Base-by-base conservation (phyloP, 2,797 vertebrate genomes). In the Sylvia borin region DNA sequence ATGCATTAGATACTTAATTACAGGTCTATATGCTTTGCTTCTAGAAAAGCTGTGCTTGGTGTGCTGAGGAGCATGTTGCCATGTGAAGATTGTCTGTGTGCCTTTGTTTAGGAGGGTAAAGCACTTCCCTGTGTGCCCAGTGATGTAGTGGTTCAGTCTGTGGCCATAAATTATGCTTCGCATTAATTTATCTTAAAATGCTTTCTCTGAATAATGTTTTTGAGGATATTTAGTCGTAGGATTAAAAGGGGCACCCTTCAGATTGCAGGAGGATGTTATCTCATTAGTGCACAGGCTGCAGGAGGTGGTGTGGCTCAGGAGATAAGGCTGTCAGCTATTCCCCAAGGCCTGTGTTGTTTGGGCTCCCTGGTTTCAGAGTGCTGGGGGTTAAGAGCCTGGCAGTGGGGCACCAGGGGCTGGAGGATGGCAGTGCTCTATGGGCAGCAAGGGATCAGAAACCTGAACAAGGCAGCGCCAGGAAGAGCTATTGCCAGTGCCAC, bases 301-400 rank as follows among this genome's bases (percentile, higher is more conserved):
- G 90, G 94, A 97, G 93, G 93, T 96, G 81, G 18, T 94, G 87
- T 96, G 93, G 84, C 94, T 93, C 85, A 7, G 38, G 51, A 98
- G 98, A 98, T 98, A 98, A 97, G 86, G 79, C 87, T 36, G 48
- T 55, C 42, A 92, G 95, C 92, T 93, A 7, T 73, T 98, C 97
- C 95, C 95, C 4, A 55, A 65, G 96, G 90, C 65, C 47, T 0
- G 3, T 16, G 17, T 66, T 95, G 79, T 93, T 96, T 70, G 54
- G 48, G 6, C 85, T 97, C 36, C 2, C 84, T 94, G 84, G 57
- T 95, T 96, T 91, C 86, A 42, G 78, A 76, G 66, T 62, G 76
- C 72, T 73, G 88, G 61, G 91, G 79, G 78, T 94, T 90, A 66
- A 88, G 93, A 96, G 61, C 84, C 92, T 96, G 93, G 54, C 89